These are phyloP conservation scores for Diadegma fenestrale DNA, from an alignment of 2,888 invertebrate genomes.

Conservation along the genomic window DNA sequence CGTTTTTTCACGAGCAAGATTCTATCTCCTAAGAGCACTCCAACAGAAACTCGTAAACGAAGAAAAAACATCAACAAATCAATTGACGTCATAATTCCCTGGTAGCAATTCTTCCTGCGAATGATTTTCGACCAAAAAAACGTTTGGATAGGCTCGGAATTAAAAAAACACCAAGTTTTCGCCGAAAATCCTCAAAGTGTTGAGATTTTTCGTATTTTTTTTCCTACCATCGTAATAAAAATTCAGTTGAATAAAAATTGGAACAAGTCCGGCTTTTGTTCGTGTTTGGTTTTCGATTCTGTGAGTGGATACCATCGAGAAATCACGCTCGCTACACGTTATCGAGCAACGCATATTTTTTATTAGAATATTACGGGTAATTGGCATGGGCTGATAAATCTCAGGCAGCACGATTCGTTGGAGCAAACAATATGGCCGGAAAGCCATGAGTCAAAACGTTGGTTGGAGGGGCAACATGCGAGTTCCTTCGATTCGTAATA, in stretches of 20 bases:
- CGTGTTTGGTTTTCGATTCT: neutral
- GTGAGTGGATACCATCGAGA: neutral
- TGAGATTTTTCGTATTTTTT: neutral
- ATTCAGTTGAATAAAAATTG: neutral
- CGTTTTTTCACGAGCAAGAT: neutral
- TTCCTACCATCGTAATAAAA: neutral
- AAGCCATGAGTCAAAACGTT: slow-evolving; percentile 35
- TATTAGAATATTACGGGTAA: slow-evolving; percentile 23
- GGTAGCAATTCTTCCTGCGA: too few relatives aligned
- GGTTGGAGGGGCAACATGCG: slow-evolving; percentile 10
- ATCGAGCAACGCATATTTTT: neutral
- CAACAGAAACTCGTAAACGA: neutral
- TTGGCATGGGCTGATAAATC: slow-evolving; percentile 26
- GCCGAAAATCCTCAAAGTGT: too few relatives aligned
- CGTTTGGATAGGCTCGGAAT: too few relatives aligned
- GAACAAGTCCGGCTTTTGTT: neutral
- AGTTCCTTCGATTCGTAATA: slow-evolving; percentile 42
- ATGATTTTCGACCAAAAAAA: too few relatives aligned
- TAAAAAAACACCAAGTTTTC: too few relatives aligned
- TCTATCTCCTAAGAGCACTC: neutral
- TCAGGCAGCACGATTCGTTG: neutral
- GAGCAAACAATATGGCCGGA: neutral
- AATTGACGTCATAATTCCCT: too few relatives aligned
- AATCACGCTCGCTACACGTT: neutral
- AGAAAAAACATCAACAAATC: too few relatives aligned